Base-by-base conservation (phyloP, 1,140 invertebrate species). In the Branchinecta lynchi region DNA sequence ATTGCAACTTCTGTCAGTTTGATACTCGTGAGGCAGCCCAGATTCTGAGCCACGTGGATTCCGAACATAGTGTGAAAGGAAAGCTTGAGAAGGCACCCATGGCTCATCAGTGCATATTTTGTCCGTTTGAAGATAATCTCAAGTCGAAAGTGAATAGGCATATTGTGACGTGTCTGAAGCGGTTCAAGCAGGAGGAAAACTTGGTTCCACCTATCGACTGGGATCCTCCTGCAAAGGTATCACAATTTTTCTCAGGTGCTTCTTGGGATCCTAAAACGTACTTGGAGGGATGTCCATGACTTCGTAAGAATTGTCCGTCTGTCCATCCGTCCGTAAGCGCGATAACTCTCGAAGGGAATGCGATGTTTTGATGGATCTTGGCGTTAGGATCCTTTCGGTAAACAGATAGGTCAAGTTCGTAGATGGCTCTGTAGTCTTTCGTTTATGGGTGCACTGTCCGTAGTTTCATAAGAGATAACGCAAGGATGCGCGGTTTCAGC, bases 101-200 rank as follows among this genome's bases (percentile, higher is more conserved):
- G 0, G 90, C 89, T 76, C 93, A 93, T 79, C 90, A 95, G 75
- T 97, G 93, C 78, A 86, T 90, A 0, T 90, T 93, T 75, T 97
- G 94, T 82, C 88, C 90, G 0, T 96, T 94, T 76, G 93, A 96
- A 77, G 91, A 94, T 74, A 93, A 93, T 76, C 89, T 90, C 70
- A 96, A 95, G 78, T 88, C 89, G n/a, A 94, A 95, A 80, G 79
- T 96, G 68, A 90, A 87, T 0, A 82, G 92, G 17, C 94, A 96
- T 81, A 83, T 89, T 71, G 82, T 89, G n/a, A 86, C 90, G 6
- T 97, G 94, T 80, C 83, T 85, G 17, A 93, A 93, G 78, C 92
- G 92, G 77, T 96, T 94, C 78, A 86, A 90, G 77, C 86, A 89
- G 0, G 90, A 93, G 69, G 80, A 85, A 44, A 94, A 94, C 75